phyloP scores from a whole-genome alignment of 2,113 vertebrate genomes.

The Oriolus oriolus region DNA sequence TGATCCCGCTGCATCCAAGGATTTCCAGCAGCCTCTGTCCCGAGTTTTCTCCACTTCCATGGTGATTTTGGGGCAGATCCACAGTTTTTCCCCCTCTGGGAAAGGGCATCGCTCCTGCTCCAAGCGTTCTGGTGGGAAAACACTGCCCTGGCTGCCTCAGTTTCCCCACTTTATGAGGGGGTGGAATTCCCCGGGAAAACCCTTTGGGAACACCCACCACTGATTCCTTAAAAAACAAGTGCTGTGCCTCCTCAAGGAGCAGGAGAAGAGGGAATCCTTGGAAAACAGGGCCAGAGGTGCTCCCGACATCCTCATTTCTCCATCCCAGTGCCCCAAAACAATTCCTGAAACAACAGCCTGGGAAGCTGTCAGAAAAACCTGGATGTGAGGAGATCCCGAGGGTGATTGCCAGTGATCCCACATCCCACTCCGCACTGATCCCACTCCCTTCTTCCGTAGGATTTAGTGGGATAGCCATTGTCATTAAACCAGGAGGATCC shows the following conservation, averaged over 20 bases:
- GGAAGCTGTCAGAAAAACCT: not conserved
- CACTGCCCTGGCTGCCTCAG: not conserved
- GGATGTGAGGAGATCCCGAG: not conserved
- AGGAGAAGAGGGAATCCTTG: not conserved
- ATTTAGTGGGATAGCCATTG: not conserved
- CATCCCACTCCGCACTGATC: not conserved
- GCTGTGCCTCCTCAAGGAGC: not conserved
- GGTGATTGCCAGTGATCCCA: not conserved
- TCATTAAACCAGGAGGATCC: not conserved
- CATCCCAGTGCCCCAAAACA: not conserved
- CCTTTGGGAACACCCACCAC: not conserved
- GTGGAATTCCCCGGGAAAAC: not conserved
- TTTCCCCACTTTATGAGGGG: not conserved
- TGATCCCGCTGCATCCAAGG: not conserved
- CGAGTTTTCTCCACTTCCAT: rapidly evolving
- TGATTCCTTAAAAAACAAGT: not conserved
- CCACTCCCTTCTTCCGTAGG: not conserved
- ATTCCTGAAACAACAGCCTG: not conserved
- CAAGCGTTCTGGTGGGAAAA: not conserved
- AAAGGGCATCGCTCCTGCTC: not conserved
- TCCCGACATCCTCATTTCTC: not conserved
- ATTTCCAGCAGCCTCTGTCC: not conserved
- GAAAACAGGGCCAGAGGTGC: not conserved
- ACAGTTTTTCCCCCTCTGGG: not conserved
- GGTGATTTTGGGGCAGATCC: not conserved